Base-by-base conservation (phyloP, 2,888 invertebrate species). In the Entomobrya proxima region DNA sequence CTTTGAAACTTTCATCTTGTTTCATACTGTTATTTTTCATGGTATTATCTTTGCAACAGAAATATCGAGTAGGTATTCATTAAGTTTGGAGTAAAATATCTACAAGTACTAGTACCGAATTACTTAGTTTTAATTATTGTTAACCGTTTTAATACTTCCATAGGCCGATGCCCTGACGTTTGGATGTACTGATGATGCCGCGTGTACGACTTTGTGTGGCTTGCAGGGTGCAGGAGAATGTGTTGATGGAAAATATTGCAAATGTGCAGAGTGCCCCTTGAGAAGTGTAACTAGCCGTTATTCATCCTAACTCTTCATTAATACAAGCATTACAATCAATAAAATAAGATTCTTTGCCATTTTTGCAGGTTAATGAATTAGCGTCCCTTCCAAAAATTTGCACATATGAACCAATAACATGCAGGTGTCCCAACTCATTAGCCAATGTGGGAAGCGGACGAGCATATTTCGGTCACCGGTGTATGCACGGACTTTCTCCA, bases 201-300 rank as follows among this genome's bases (percentile, higher is more conserved):
- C 44, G 9, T 85, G 85, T 18, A 85, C 85, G 1, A 64, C 58
- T 50, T 61, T 85, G 4, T 85, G 85, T 67, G 85, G 85, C 5
- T 79, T 69, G 15, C 61, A 55, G 24, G 85, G 85, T 15, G 74
- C 21, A 35, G 85, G 85, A 11, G 15, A 69, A 47, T 85, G 85
- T 35, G 61, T 78, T 0, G 24, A 79, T 40, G 72, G 50, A 21
- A 85, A 72, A 13, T 78, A 85, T 32, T 85, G 85, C 47, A 78
- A 47, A 44, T 85, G 85, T 58, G 58, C 78, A 5, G 27, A 78
- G 27, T 85, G 85, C 18, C 85, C 85, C 0, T 40, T 21, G 27
- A 40, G 84, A 77, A 77, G 58, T 27, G 84, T 84, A 69, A 82
- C n/a, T n/a, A n/a, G n/a, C n/a, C n/a, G n/a, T n/a, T n/a, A n/a